These are phyloP conservation scores for Adrianichthys oophorus DNA, from an alignment of 2,797 vertebrate genomes.

Conservation along the genomic window DNA sequence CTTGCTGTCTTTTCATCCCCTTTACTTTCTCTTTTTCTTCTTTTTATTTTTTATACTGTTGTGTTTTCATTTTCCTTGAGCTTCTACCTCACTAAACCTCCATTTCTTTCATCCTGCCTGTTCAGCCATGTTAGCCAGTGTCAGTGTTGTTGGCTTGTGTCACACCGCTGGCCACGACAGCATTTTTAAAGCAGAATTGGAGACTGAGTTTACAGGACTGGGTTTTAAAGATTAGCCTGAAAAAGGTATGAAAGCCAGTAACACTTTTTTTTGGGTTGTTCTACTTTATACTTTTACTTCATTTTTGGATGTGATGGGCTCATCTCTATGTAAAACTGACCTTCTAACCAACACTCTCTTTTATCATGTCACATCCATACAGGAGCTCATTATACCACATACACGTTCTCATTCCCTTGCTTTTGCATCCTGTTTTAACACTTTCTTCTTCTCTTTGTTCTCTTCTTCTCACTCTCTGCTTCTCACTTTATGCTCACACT, in stretches of 20 bases:
- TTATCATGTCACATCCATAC: not conserved
- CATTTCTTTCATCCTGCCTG: conserved; percentile 41
- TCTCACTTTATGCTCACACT: conserved; percentile 35
- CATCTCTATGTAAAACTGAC: conserved; percentile 1
- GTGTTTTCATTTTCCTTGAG: conserved; percentile 7
- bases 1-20: conserved; percentile 24
- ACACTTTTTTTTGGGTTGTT: not conserved
- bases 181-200: conserved; percentile 33
- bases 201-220: conserved; percentile 60
- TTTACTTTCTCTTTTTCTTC: conserved; percentile 13
- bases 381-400: conserved; percentile 12
- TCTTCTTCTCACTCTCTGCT: conserved; percentile 33
- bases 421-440: conserved; percentile 35
- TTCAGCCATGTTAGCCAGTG: conserved; percentile 36
- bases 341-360: conserved; percentile 3
- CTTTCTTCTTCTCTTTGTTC: conserved; percentile 7
- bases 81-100: conserved; percentile 14
- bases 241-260: not conserved
- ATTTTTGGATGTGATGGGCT: not conserved
- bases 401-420: not conserved
- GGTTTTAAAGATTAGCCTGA: conserved; percentile 58
- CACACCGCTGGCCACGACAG: conserved; percentile 38
- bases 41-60: not conserved
- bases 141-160: conserved; percentile 31
- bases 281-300: not conserved